Conservation (phyloP, 1,140 invertebrate species). For the Solen grandis region DNA sequence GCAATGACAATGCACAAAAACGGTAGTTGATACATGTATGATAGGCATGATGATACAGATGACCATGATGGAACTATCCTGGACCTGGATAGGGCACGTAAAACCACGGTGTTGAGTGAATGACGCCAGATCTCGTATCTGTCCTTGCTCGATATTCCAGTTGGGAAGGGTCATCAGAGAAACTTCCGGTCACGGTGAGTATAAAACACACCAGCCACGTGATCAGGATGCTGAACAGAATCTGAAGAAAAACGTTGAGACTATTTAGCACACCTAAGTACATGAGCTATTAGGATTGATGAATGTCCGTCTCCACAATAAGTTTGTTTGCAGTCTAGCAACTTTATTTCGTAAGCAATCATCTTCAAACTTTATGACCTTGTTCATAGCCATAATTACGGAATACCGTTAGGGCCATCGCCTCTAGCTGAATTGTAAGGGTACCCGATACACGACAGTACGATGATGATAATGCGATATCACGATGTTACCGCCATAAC, state of each 20-base stretch:
- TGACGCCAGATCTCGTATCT: conserved; percentile 88
- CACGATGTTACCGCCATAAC: background rate
- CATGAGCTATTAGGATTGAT: too few relatives aligned
- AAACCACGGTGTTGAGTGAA: conserved; percentile 90
- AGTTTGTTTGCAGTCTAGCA: too few relatives aligned
- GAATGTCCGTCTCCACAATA: too few relatives aligned
- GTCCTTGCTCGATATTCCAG: conserved; percentile 87
- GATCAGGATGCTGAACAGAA: conserved; percentile 28
- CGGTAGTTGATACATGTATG: too few relatives aligned
- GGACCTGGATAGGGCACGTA: conserved; percentile 91
- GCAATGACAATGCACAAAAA: too few relatives aligned
- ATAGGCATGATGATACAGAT: too few relatives aligned
- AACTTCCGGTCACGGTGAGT: conserved; percentile 84
- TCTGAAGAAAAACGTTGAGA: conserved; percentile 13
- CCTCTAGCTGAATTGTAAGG: background rate
- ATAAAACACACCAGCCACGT: conserved; percentile 88
- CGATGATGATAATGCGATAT: background rate
- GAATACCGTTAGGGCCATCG: too few relatives aligned
- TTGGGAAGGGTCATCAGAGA: conserved; percentile 55
- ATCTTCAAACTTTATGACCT: too few relatives aligned
- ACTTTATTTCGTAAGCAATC: too few relatives aligned
- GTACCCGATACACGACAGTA: too few relatives aligned
- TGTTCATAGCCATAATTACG: too few relatives aligned
- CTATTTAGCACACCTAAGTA: background rate
- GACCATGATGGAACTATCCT: background rate